These are phyloP conservation scores for Mus pahari DNA, from an alignment of 2,113 vertebrate species.

Conservation along the genomic window DNA sequence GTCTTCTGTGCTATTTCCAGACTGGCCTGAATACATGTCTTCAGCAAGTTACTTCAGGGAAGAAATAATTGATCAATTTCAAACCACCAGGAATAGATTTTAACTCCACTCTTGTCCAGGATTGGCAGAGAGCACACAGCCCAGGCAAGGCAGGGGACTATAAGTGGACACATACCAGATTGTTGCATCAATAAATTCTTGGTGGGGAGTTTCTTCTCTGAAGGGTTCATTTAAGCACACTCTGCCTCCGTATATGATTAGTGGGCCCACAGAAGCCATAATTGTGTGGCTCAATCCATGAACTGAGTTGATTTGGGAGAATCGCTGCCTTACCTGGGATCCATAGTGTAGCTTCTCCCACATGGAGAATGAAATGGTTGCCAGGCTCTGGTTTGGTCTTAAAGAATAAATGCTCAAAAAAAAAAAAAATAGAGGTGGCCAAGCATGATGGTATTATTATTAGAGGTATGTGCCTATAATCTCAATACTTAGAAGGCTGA, in stretches of 20 bases:
- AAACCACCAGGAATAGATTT: neutral
- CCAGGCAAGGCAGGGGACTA: neutral
- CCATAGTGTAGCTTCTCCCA: neutral
- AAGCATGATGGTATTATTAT: too few species aligned
- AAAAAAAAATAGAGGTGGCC: neutral
- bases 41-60: neutral
- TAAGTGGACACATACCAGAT: neutral
- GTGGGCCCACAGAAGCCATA: neutral
- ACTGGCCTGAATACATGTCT: neutral
- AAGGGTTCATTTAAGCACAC: neutral
- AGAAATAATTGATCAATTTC: conserved; percentile 26
- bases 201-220: neutral
- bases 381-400: neutral
- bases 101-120: conserved; percentile 19
- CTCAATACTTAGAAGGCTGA: neutral
- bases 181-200: neutral
- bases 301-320: neutral
- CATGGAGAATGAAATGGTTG: neutral
- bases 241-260: neutral
- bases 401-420: neutral
- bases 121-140: neutral
- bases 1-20: neutral
- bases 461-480: neutral
- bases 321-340: neutral
- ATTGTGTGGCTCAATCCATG: neutral